phyloP scores from a whole-genome alignment of 30 jellyfish, hydroid and myxozoan species.

The Catostylus mosaicus region DNA sequence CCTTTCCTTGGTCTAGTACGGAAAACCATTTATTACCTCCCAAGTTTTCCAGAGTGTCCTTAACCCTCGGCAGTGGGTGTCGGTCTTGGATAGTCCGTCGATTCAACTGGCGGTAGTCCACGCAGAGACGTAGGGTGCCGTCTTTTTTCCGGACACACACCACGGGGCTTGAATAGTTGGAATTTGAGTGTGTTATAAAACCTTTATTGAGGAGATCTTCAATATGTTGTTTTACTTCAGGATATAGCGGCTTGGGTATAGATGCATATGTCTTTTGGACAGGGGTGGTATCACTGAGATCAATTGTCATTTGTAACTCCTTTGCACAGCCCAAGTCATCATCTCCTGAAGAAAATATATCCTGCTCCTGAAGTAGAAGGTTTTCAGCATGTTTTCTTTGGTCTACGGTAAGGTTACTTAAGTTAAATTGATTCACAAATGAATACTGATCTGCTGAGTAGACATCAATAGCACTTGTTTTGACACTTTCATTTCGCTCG shows the following conservation, averaged over 20 bases:
- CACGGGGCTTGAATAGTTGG: too few species aligned
- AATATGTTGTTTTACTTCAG: neutral
- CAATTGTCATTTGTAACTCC: neutral
- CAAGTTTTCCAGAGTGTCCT: too few species aligned
- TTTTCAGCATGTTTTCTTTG: slow-evolving; percentile 26
- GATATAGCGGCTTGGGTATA: neutral
- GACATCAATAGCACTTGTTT: slow-evolving; percentile 27
- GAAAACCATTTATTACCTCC: too few species aligned
- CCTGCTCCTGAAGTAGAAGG: slow-evolving; percentile 37
- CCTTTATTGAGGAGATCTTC: too few species aligned
- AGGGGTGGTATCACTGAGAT: neutral
- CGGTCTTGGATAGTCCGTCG: too few species aligned
- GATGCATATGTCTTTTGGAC: too few species aligned
- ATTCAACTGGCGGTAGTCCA: too few species aligned
- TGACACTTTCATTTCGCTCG: slow-evolving; percentile 20
- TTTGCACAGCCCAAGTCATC: neutral
- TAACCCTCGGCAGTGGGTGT: too few species aligned
- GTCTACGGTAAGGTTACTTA: slow-evolving; percentile 38
- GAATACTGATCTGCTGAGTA: slow-evolving; percentile 30
- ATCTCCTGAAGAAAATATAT: slow-evolving; percentile 6
- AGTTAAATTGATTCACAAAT: slow-evolving; percentile 37
- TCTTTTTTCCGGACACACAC: too few species aligned
- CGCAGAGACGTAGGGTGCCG: too few species aligned
- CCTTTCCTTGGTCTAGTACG: too few species aligned
- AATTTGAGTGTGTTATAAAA: too few species aligned